Evolutionary conservation across 2,888 invertebrate species (phyloP), one percentile per base, ranked within the genome.

Genomic region (Geophilus truncorum): DNA sequence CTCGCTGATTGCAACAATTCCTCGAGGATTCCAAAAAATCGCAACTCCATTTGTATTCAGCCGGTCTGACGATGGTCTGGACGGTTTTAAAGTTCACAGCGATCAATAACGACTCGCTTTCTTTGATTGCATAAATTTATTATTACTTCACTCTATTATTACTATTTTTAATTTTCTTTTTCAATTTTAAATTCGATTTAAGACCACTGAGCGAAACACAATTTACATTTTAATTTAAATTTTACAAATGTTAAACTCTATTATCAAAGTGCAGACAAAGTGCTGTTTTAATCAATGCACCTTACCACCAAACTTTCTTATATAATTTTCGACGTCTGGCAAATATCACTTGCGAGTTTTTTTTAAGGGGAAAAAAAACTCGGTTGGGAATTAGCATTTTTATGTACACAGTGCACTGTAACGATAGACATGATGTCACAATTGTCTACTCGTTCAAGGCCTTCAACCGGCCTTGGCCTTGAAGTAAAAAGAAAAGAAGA

Each of bases 401-500:
- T 51, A n/a, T 18, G 51, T 51, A 51, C 40, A 51, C 18, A n/a
- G n/a, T n/a, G n/a, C 18, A 51, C 51, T 32, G 9, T 32, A 32
- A 32, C 9, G 28, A 10, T 15, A 70, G 70, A 70, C 70, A 70
- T 25, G 70, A 28, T 70, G 70, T 25, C 25, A 28, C 70, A 70
- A 70, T 70, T 70, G 70, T 70, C 70, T 70, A 25, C 12, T 28
- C 28, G 70, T 70, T 70, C 70, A 70, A 70, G 70, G 70, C 70
- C 70, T 70, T 28, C 12, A 70, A 70, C 70, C 70, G 70, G 70
- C 70, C 70, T 70, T 70, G 70, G 70, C 70, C 70, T 70, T 70
- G 70, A 70, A 70, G 28, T 28, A 70, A 28, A 70, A 70, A 70
- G 28, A 70, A 62, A 28, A 70, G 70, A 70, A 23, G 70, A 70